phyloP scores from a whole-genome alignment of 1,140 invertebrate species.

The Zaprionus tsacasi region DNA sequence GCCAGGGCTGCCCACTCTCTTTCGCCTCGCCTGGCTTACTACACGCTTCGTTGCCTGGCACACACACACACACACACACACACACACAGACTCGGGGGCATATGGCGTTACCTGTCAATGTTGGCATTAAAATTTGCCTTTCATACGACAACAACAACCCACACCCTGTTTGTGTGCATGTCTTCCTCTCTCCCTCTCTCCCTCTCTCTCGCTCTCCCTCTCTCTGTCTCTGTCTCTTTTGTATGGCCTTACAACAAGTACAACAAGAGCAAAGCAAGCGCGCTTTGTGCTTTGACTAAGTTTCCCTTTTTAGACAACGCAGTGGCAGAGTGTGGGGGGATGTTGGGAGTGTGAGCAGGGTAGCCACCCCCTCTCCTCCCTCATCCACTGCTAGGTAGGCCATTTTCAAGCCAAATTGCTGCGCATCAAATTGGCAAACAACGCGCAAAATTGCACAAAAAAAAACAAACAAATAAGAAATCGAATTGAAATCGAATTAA shows the following conservation, averaged over 20 bases:
- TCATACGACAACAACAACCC: constrained; percentile 54
- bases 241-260: constrained; percentile 29
- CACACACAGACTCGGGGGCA: constrained; percentile 33
- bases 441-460: background rate
- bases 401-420: constrained; percentile 66
- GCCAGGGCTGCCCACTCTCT: constrained; percentile 2
- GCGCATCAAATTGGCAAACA: constrained; percentile 57
- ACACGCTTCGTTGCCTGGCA: constrained; percentile 64
- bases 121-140: constrained; percentile 81
- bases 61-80: constrained; percentile 18
- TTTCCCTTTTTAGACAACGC: constrained; percentile 6
- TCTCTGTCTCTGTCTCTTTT: constrained; percentile 13
- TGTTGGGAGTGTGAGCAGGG: background rate
- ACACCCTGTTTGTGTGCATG: constrained; percentile 36
- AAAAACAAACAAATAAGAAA: background rate
- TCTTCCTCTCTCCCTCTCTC: background rate
- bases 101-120: constrained; percentile 68
- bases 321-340: background rate
- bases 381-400: constrained; percentile 11
- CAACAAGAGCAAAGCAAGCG: constrained; percentile 11
- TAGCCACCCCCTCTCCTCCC: background rate
- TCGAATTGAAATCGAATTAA: background rate
- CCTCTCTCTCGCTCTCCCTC: background rate
- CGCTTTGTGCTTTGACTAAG: constrained; percentile 3
- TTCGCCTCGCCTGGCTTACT: constrained; percentile 58